Percentiles rank a stretch among this genome's conserved stretches.
These are phyloP conservation scores for Unio pictorum DNA, from an alignment of 2,888 invertebrate species.

Conservation along the genomic window DNA sequence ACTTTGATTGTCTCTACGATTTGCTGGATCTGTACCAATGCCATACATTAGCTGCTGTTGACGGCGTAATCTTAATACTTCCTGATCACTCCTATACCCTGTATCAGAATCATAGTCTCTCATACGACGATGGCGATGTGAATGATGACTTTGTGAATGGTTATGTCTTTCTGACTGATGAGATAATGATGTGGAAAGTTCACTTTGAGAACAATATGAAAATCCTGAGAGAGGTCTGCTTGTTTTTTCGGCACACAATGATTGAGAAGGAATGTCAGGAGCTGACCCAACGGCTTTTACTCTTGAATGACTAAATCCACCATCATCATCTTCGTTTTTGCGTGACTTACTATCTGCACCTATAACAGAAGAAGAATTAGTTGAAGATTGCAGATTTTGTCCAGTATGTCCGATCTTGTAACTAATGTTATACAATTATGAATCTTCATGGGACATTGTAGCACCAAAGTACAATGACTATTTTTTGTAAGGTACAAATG, in stretches of 20 bases:
- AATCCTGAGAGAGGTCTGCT: slow-evolving; percentile 16
- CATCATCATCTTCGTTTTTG: slow-evolving; percentile 37
- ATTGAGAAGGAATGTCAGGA: slow-evolving; percentile 32
- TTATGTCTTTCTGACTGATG: slow-evolving; percentile 11
- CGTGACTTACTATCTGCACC: no score
- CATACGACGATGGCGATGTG: slow-evolving; percentile 35
- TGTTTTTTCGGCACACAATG: background rate
- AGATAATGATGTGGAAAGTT: slow-evolving; percentile 32
- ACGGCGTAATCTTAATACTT: slow-evolving; percentile 37
- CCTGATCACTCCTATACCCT: slow-evolving; percentile 66
- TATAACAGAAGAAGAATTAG: no score
- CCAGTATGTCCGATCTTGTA: no score
- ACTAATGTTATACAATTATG: no score
- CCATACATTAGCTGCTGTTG: slow-evolving; percentile 34
- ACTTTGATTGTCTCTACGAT: slow-evolving; percentile 37
- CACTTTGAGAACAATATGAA: slow-evolving; percentile 43
- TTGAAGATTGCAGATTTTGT: no score
- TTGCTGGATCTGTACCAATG: slow-evolving; percentile 11
- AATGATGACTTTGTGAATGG: slow-evolving; percentile 11
- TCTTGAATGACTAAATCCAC: slow-evolving; percentile 36
- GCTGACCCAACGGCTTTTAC: slow-evolving; percentile 38
- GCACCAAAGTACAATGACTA: no score
- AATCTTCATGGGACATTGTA: no score
- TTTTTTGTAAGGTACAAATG: no score
- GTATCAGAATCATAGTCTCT: slow-evolving; percentile 68